Conservation (phyloP, 2,797 vertebrate genomes). For the Enteromius thamalakanensis region DNA sequence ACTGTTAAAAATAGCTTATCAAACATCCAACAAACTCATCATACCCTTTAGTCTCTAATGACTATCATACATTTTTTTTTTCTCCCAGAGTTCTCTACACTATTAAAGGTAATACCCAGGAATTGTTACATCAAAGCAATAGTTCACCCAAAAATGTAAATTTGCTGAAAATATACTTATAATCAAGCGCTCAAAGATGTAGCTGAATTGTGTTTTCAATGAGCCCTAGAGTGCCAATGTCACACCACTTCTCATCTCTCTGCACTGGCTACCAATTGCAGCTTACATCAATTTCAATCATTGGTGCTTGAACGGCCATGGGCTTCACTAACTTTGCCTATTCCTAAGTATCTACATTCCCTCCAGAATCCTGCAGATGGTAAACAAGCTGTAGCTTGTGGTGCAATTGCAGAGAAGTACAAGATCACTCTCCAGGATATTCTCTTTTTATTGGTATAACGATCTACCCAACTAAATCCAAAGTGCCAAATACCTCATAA, state of each 20-base stretch:
- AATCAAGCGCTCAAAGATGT: not conserved
- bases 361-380: not conserved
- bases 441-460: not conserved
- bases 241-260: not conserved
- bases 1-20: not conserved
- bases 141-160: not conserved
- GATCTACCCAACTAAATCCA: not conserved
- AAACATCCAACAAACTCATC: not conserved
- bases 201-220: not conserved
- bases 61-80: not conserved
- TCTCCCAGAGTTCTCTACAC: not conserved
- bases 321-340: not conserved
- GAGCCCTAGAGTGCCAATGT: not conserved
- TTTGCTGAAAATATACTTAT: not conserved
- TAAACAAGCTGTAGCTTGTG: not conserved
- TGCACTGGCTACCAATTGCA: not conserved
- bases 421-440: not conserved
- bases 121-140: not conserved
- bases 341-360: not conserved
- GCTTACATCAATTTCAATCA: not conserved
- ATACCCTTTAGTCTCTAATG: not conserved
- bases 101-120: not conserved
- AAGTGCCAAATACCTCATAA: not conserved
- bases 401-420: not conserved
- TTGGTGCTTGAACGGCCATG: not conserved